Conservation (phyloP, 2,797 vertebrate genomes). For the Alectoris magna region DNA sequence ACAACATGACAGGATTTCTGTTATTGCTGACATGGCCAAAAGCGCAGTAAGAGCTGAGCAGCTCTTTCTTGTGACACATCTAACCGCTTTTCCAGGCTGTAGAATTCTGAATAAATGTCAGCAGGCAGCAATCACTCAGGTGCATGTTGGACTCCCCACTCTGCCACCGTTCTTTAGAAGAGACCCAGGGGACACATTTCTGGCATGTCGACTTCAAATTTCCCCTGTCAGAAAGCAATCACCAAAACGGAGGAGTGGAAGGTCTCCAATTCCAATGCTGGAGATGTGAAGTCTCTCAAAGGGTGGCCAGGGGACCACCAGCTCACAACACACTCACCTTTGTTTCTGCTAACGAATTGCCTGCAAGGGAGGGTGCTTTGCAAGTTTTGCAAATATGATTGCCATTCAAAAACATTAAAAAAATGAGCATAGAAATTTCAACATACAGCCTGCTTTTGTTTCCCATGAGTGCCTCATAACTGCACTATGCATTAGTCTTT, state of each 20-base stretch:
- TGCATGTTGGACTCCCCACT: not conserved
- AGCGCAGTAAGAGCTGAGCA: not conserved
- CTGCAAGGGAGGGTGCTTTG: not conserved
- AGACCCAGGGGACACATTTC: not conserved
- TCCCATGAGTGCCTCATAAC: not conserved
- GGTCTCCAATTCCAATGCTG: not conserved
- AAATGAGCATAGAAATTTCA: not conserved
- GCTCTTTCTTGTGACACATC: not conserved
- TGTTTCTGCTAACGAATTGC: not conserved
- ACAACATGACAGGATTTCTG: not conserved
- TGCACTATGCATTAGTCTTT: not conserved
- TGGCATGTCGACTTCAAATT: not conserved
- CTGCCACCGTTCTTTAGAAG: not conserved
- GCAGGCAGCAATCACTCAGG: not conserved
- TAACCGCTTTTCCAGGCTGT: not conserved
- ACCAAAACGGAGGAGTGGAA: not conserved
- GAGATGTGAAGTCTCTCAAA: not conserved
- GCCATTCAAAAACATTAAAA: not conserved
- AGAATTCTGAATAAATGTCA: conserved; percentile 22
- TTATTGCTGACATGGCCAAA: not conserved
- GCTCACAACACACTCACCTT: accelerated
- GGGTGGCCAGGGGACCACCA: not conserved
- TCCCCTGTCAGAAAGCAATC: not conserved
- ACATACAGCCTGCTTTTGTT: not conserved
- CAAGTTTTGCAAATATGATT: not conserved